Percentiles rank a stretch among this genome's conserved stretches.
phyloP scores from a whole-genome alignment of 2,113 vertebrate species.

The Rhinichthys klamathensis region DNA sequence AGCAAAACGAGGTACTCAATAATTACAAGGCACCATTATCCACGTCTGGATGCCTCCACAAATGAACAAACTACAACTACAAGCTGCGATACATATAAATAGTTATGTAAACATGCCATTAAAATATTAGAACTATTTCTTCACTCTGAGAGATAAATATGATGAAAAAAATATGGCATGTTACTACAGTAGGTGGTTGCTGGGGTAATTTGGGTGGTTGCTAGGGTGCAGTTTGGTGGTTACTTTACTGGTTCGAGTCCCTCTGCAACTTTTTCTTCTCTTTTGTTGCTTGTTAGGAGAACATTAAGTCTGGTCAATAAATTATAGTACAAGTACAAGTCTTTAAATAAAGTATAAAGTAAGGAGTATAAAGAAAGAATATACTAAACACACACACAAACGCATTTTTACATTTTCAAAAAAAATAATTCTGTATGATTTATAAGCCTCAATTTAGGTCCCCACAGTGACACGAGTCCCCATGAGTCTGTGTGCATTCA shows the following conservation, averaged over 20 bases:
- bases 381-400: no score
- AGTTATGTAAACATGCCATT: slow-evolving; percentile 5
- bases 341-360: no score
- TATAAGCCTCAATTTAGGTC: no score
- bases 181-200: background rate
- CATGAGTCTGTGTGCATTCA: no score
- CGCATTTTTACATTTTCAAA: no score
- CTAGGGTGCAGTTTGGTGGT: background rate
- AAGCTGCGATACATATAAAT: slow-evolving; percentile 21
- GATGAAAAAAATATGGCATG: background rate
- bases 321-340: no score
- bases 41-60: slow-evolving; percentile 29
- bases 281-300: no score
- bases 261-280: background rate
- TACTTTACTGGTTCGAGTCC: background rate
- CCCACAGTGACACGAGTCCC: no score
- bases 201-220: background rate
- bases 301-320: no score
- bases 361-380: no score
- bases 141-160: background rate
- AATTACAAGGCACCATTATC: slow-evolving; percentile 47
- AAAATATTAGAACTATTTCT: background rate
- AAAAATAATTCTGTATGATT: no score
- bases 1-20: slow-evolving; percentile 37
- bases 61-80: slow-evolving; percentile 26